phyloP scores from a whole-genome alignment of 2,113 vertebrate genomes.

The Gopherus flavomarginatus region DNA sequence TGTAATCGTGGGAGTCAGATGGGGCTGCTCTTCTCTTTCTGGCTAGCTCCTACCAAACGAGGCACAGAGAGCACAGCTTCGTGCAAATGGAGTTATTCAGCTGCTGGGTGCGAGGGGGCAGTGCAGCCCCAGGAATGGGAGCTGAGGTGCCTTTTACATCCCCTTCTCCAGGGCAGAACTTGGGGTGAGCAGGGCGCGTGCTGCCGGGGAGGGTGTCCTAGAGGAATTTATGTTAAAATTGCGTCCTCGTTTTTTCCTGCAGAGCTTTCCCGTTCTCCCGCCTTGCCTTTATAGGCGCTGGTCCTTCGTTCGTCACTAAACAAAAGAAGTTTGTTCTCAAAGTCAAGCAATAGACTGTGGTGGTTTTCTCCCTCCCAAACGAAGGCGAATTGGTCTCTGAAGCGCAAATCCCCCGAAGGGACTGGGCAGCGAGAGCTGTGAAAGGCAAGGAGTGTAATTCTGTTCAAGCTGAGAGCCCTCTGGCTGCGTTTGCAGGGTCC shows the following conservation, averaged over 20 bases:
- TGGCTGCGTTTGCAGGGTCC: not conserved
- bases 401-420: not conserved
- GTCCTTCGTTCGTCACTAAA: not conserved
- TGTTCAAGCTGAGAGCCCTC: not conserved
- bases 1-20: not conserved
- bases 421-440: not conserved
- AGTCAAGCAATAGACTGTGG: not conserved
- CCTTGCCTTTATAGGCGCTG: not conserved
- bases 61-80: not conserved
- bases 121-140: conserved; percentile 76
- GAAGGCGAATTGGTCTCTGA: not conserved
- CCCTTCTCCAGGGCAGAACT: not conserved
- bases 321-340: not conserved
- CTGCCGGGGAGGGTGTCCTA: no score
- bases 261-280: not conserved
- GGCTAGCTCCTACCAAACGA: not conserved
- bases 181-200: not conserved
- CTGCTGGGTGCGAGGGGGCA: conserved; percentile 77
- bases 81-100: not conserved
- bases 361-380: not conserved
- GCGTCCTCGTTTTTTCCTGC: not conserved
- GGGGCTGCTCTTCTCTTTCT: not conserved
- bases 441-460: not conserved
- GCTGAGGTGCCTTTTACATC: not conserved
- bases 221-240: not conserved